These are phyloP conservation scores for Pterocles gutturalis DNA, from an alignment of 2,113 vertebrate genomes.

Conservation along the genomic window DNA sequence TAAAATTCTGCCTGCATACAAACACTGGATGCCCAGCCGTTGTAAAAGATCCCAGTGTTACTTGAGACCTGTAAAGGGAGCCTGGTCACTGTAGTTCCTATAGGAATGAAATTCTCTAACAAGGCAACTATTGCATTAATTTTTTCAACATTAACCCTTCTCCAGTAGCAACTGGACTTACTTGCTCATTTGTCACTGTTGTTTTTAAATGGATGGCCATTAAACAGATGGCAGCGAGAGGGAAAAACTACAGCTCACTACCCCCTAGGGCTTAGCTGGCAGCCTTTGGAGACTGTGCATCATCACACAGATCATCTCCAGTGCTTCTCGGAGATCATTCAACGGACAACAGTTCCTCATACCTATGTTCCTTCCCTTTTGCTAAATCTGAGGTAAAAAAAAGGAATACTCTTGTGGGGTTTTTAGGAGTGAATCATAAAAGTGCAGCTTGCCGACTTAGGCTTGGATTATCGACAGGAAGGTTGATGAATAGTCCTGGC, in stretches of 20 bases:
- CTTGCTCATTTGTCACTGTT: background rate
- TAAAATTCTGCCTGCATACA: background rate
- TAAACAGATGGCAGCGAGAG: background rate
- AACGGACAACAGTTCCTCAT: background rate
- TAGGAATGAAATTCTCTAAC: background rate
- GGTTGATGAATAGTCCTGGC: conserved; percentile 77
- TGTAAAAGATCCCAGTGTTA: background rate
- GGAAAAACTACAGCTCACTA: background rate
- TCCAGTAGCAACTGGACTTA: background rate
- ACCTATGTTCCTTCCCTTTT: background rate
- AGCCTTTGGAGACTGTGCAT: background rate
- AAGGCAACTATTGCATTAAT: background rate
- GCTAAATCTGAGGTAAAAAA: background rate
- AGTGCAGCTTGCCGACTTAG: conserved; percentile 73
- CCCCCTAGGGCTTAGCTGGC: background rate
- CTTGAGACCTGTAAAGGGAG: background rate
- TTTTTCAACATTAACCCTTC: background rate
- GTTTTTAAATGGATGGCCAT: background rate
- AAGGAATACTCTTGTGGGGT: background rate
- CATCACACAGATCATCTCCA: background rate
- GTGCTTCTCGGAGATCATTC: background rate
- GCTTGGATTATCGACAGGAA: conserved; percentile 79
- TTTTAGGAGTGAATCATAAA: conserved; percentile 66
- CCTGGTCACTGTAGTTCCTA: background rate
- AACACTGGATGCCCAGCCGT: background rate